Evolutionary conservation across 2,113 vertebrate species (phyloP), one percentile per base, ranked within the genome.

Genomic region (Callospermophilus lateralis): DNA sequence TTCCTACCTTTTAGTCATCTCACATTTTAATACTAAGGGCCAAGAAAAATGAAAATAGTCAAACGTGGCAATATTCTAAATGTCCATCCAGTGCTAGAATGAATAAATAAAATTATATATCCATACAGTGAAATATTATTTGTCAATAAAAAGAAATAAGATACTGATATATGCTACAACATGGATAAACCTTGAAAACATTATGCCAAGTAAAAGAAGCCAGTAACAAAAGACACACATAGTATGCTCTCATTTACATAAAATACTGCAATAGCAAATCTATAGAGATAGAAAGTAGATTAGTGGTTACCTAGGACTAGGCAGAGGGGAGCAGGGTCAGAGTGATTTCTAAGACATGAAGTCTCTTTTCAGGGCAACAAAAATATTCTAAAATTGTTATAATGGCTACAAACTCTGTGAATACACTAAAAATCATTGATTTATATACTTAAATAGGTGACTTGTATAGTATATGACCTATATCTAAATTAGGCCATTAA

Each of bases 131-230:
- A 48, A 74, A 95, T 93, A 58, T 48, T 74, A 42, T 55, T 92
- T 86, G 51, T 9, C 53, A 90, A 30, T 87, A 80, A 94, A 83
- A 96, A 78, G 55, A 89, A 78, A 83, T 61, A 63, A 94, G 39
- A 22, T 63, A 58, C 5, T 39, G 24, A 37, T 17, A 16, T 17
- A 72, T 79, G 37, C 39, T 84, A 73, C 58, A 83, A 42, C 37
- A 67, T 37, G 34, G 32, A 20, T 70, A 12, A 48, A 37, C 26
- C 63, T 42, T 93, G 58, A 90, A 90, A 95, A 45, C 39, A 53
- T 53, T 53, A 34, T 72, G 37, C 61, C 84, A 70, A 87, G 39
- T 67, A 65, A 84, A 92, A 87, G 78, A 79, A 85, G 30, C 26
- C 42, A 84, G 45, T 53, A 24, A 67, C 1, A 65, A 80, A 39